A percentile compares a stretch with the other conserved stretches of the same genome.
Conservation (phyloP, 2,888 invertebrate species). For the Tetheella fluctuosa region DNA sequence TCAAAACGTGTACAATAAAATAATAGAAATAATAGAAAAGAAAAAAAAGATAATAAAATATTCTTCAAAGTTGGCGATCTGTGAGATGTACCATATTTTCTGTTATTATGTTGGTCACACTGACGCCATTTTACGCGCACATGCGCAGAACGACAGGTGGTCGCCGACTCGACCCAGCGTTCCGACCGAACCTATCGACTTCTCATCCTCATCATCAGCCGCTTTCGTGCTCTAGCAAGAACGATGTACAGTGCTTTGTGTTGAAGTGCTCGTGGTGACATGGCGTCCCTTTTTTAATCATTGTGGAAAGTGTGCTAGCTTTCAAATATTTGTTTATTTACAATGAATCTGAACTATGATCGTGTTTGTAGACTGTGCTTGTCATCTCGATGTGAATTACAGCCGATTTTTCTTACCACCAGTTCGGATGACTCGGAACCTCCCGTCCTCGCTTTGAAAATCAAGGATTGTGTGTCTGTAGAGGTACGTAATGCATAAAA, state of each 20-base stretch:
- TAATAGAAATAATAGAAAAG: too few relatives aligned
- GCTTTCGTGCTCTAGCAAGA: constrained; percentile 82
- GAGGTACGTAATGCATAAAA: constrained; percentile 84
- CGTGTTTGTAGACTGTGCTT: constrained; percentile 86
- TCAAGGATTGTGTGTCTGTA: constrained; percentile 86
- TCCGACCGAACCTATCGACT: constrained; percentile 82
- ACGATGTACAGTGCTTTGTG: constrained; percentile 83
- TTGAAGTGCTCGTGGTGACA: constrained; percentile 83
- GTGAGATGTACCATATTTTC: constrained; percentile 56
- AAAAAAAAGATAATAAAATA: too few relatives aligned
- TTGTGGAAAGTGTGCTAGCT: constrained; percentile 64
- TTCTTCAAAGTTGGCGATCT: constrained; percentile 44
- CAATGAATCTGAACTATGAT: constrained; percentile 82
- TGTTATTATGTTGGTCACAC: constrained; percentile 64
- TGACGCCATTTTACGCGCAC: constrained; percentile 80
- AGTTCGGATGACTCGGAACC: constrained; percentile 81
- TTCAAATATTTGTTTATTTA: constrained; percentile 76
- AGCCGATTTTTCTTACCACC: constrained; percentile 85
- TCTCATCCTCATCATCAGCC: constrained; percentile 85
- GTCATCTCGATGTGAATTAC: constrained; percentile 84
- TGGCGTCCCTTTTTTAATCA: constrained; percentile 78
- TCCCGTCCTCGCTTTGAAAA: constrained; percentile 85
- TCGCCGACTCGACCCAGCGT: constrained; percentile 82
- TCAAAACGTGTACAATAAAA: too few relatives aligned
- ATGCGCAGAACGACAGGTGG: constrained; percentile 85